Percentiles rank a stretch among this genome's conserved stretches.
Evolutionary conservation across 2,113 vertebrate species (phyloP).

Genomic region (Pedetes capensis): DNA sequence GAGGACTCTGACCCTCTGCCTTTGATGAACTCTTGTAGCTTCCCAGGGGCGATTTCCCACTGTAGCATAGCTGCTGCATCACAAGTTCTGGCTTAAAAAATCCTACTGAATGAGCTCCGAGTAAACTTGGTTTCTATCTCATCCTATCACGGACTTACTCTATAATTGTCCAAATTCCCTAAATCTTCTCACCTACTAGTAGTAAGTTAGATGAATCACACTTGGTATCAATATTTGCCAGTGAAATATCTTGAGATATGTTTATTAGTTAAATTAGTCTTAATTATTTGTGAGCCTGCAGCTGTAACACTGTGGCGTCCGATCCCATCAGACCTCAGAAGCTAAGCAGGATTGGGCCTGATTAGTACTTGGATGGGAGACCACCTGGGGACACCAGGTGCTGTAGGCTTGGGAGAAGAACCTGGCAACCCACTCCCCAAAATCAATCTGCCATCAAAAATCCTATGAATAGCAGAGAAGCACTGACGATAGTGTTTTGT

Average conservation of each 20-base stretch:
- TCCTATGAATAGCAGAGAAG: too few relatives aligned
- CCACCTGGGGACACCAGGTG: too few relatives aligned
- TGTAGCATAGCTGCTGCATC: background rate
- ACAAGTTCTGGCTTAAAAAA: slow-evolving; percentile 28
- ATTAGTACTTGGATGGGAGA: too few relatives aligned
- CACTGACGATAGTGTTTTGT: too few relatives aligned
- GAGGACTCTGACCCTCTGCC: slow-evolving; percentile 56
- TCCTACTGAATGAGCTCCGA: background rate
- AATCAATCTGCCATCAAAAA: too few relatives aligned
- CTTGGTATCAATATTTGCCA: background rate
- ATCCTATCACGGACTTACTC: background rate
- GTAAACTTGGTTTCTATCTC: background rate
- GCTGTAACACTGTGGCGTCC: too few relatives aligned
- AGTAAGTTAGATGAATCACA: background rate
- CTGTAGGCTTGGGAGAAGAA: too few relatives aligned
- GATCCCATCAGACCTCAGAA: too few relatives aligned
- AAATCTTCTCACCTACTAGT: background rate
- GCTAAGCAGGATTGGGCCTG: too few relatives aligned
- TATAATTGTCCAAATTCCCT: background rate
- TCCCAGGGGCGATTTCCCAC: slow-evolving; percentile 49
- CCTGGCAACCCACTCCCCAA: too few relatives aligned
- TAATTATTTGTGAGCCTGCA: slow-evolving; percentile 8
- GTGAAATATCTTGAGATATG: background rate
- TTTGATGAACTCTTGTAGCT: slow-evolving; percentile 66
- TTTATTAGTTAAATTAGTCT: slow-evolving; percentile 27